These are phyloP conservation scores for Apteryx mantelli DNA, from an alignment of 2,113 vertebrate genomes.

Conservation along the genomic window DNA sequence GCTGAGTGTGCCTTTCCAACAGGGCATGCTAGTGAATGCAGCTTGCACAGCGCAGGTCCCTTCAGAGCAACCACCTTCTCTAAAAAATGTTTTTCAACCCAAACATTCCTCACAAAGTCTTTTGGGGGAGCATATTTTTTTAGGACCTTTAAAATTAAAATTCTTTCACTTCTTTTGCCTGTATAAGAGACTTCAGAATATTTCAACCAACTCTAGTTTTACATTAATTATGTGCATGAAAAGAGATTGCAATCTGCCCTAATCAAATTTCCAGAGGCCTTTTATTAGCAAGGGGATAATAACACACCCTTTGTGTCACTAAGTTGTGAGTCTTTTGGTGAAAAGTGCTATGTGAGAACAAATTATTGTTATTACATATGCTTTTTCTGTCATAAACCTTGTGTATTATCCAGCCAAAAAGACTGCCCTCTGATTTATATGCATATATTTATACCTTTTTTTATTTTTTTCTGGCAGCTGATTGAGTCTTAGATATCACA, in stretches of 20 bases:
- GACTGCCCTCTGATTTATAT: background rate
- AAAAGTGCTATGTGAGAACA: background rate
- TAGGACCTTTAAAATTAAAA: background rate
- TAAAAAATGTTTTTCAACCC: background rate
- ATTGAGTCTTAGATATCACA: rapidly evolving
- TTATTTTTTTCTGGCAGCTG: background rate
- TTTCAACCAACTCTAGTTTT: background rate
- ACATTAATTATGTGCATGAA: background rate
- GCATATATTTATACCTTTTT: background rate
- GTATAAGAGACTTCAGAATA: background rate
- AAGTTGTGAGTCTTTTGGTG: background rate
- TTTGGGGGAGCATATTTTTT: background rate
- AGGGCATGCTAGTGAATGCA: background rate
- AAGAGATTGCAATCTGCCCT: background rate
- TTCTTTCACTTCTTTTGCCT: background rate
- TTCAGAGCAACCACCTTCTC: no score
- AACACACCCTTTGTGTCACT: background rate
- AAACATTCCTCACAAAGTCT: background rate
- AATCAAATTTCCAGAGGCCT: background rate
- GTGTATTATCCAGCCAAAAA: background rate
- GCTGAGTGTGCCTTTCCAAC: background rate
- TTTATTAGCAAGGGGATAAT: background rate
- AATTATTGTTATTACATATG: background rate
- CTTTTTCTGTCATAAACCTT: background rate
- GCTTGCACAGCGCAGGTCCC: no score